Percentiles rank a stretch among this genome's conserved stretches.
These are phyloP conservation scores for Corydoras sp. DNA, from an alignment of 2,113 vertebrate genomes.

Conservation along the genomic window DNA sequence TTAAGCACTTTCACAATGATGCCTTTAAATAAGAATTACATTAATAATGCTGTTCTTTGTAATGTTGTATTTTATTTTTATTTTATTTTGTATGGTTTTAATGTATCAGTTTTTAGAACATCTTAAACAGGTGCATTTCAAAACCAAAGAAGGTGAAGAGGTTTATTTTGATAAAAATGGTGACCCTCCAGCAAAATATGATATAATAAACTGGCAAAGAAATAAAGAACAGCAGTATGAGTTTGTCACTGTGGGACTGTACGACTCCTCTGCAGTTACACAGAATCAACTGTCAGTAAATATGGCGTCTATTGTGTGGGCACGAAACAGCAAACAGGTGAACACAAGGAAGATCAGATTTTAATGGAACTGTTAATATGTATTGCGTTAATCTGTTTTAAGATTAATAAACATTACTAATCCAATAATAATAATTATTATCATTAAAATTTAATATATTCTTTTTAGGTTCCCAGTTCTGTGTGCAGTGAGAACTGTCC, in stretches of 20 bases:
- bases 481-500: slow-evolving; percentile 17
- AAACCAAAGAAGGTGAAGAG: too few species aligned
- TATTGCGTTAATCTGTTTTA: too few species aligned
- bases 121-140: too few species aligned
- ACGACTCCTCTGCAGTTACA: slow-evolving; percentile 54
- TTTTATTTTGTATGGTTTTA: too few species aligned
- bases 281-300: slow-evolving; percentile 49
- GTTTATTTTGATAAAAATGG: too few species aligned
- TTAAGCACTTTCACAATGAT: not conserved
- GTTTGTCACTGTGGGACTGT: slow-evolving; percentile 58
- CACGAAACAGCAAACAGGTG: slow-evolving; percentile 49
- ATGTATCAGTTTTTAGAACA: too few species aligned
- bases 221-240: slow-evolving; percentile 38
- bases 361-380: too few species aligned
- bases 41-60: too few species aligned
- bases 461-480: slow-evolving; percentile 12
- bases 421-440: not conserved
- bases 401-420: not conserved
- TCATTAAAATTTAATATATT: not conserved
- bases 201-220: slow-evolving; percentile 63
- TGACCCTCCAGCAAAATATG: slow-evolving; percentile 61
- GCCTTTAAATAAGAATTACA: too few species aligned
- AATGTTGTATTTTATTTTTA: too few species aligned
- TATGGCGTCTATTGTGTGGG: slow-evolving; percentile 52
- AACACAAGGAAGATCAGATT: not conserved